Evolutionary conservation across 1,140 invertebrate species (phyloP).

Genomic region (Drosophila rufa): DNA sequence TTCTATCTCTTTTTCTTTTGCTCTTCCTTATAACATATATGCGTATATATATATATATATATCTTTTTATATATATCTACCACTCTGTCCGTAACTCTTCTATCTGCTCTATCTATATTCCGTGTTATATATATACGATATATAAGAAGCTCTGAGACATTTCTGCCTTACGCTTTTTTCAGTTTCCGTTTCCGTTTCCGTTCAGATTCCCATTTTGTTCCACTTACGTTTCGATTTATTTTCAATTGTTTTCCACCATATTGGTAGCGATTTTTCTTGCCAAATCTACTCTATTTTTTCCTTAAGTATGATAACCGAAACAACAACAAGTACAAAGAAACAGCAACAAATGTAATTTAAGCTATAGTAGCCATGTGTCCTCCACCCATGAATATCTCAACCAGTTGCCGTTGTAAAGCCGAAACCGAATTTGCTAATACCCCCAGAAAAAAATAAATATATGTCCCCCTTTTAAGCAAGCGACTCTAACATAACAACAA

Average conservation of each 20-base stretch:
- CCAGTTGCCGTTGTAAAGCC: conserved; percentile 28
- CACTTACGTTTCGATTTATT: not conserved
- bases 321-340: conserved; percentile 52
- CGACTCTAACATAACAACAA: conserved; percentile 72
- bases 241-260: conserved; percentile 39
- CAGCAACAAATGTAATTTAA: conserved; percentile 41
- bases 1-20: conserved; percentile 20
- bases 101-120: conserved; percentile 28
- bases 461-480: conserved; percentile 31
- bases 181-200: conserved; percentile 15
- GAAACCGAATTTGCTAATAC: conserved; percentile 1
- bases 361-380: conserved; percentile 42
- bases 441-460: conserved; percentile 6
- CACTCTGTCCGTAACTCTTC: conserved; percentile 32
- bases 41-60: conserved; percentile 43
- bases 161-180: conserved; percentile 17
- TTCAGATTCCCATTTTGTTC: conserved; percentile 19
- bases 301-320: conserved; percentile 51
- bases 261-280: conserved; percentile 26
- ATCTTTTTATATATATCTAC: conserved; percentile 22
- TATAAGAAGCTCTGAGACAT: conserved; percentile 14
- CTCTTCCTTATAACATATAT: conserved; percentile 1
- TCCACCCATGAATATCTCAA: conserved; percentile 33
- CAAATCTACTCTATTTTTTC: conserved; percentile 14
- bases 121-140: conserved; percentile 16